Percentiles rank a stretch among this genome's conserved stretches.
Conservation (phyloP, 2,113 vertebrate genomes). For the Mesitornis unicolor region DNA sequence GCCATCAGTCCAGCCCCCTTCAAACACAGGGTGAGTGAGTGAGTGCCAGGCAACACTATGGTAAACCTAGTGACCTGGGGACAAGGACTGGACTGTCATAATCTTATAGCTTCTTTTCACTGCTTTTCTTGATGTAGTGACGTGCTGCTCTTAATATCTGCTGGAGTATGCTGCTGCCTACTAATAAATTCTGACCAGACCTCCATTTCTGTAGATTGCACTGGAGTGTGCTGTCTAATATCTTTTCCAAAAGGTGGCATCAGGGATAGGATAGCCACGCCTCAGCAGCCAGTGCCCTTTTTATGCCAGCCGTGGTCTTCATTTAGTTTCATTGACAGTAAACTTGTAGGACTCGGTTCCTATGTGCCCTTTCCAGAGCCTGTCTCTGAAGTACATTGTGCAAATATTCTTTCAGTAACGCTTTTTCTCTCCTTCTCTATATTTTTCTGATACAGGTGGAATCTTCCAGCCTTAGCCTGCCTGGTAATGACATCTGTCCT, state of each 20-base stretch:
- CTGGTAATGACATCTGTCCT: constrained; percentile 80
- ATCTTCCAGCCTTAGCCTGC: constrained; percentile 41
- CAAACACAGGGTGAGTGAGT: constrained; percentile 74
- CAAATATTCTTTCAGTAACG: accelerated
- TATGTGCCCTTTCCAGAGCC: not conserved
- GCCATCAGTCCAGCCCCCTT: constrained; percentile 80
- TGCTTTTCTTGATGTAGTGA: not conserved
- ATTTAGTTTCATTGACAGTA: not conserved
- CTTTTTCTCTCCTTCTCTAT: not conserved
- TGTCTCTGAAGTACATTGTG: not conserved
- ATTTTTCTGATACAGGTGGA: constrained; percentile 70
- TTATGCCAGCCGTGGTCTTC: accelerated
- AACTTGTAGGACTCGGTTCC: not conserved
- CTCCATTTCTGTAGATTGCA: accelerated
- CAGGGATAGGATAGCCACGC: not conserved
- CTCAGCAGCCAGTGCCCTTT: not conserved
- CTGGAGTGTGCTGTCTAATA: not conserved
- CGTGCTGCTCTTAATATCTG: not conserved
- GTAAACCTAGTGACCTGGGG: not conserved
- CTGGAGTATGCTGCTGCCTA: not conserved
- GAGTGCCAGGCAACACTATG: not conserved
- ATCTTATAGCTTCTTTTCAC: not conserved
- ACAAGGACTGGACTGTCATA: not conserved
- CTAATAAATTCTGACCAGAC: not conserved
- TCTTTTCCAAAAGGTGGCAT: not conserved